Evolutionary conservation across 2,888 invertebrate genomes (phyloP), one percentile per base, ranked within the genome.

Genomic region (Zaprionus bogoriensis): DNA sequence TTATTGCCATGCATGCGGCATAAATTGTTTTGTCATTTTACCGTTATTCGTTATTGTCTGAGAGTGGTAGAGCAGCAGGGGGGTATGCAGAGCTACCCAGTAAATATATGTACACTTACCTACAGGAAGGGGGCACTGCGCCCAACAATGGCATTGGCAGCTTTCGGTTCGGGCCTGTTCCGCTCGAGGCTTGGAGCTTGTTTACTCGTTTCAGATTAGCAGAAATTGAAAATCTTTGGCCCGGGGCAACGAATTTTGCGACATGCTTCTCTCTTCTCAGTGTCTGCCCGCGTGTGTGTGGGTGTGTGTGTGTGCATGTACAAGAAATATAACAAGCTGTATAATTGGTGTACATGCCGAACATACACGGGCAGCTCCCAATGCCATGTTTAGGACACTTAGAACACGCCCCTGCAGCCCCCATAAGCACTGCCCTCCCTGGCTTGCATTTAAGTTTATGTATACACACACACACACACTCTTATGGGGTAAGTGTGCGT

Each of bases 1-100:
- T 81, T 83, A 81, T 82, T 81, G 76, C 78, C 78, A 86, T 83
- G 79, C 81, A 84, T 84, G 84, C 74, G 70, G 76, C 87, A 83
- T 83, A 84, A 83, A 83, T 87, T 83, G 86, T 85, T 81, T 81
- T 85, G 80, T 82, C 80, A 85, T 82, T 85, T 85, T 74, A 59
- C 52, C 60, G 60, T 58, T 57, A 65, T 50, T 58, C 46, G n/a
- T n/a, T n/a, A n/a, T n/a, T 72, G 27, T 38, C 10, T 39, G 14
- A 23, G 38, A 27, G n/a, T 14, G 9, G 20, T 23, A 32, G 12
- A 25, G 17, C 20, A 19, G 10, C 7, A 20, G n/a, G 4, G 30
- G 17, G 25, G 25, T 9, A 9, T 4, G 4, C 38, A 27, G 50
- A 32, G 14, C n/a, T n/a, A n/a, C n/a, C n/a, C 28, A 30, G 28